Evolutionary conservation across 2,113 vertebrate genomes (phyloP), one percentile per base, ranked within the genome.

Genomic region (Herpetotheres cachinnans): DNA sequence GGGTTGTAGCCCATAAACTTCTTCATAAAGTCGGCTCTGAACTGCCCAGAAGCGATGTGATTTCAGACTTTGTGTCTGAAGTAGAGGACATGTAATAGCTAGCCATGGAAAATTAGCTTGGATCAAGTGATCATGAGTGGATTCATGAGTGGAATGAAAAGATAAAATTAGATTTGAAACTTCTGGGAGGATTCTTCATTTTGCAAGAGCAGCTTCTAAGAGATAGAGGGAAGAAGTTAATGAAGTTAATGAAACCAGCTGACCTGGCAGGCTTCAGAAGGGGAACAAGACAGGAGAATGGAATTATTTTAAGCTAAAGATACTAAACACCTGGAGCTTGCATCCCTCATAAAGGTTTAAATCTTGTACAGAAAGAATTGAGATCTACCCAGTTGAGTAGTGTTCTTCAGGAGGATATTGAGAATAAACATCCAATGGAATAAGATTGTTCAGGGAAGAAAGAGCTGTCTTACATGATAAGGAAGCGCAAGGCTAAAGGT

Each of bases 41-140:
- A 88, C 25, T 78, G 88, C 90, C 96, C 13, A 6, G 78, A 40
- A 92, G 88, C 88, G 79, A 85, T 89, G 78, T 49, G 96, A 90
- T 82, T 93, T 69, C 85, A 96, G 92, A 80, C 95, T 93, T 82
- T 16, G 78, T 65, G 94, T 97, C 90, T 96, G 88, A 83, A 63
- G 76, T 8, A 32, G 63, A 89, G 87, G 90, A 90, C 93, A 6
- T 93, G 95, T 92, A 96, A 94, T 85, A 94, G 92, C 97, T 96
- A 83, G 96, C 93, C 90, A 30, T 16, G 30, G 95, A 88, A 90
- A 96, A 96, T 96, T 83, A 92, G 88, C 84, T 83, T 58, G 85
- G 95, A 94, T 95, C 88, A 90, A 96, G 90, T 81, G 90, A 94
- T 96, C 85, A 9, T 81, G 88, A 90, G 78, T 90, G 90, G 90